Evolutionary conservation across 2,113 vertebrate genomes (phyloP).

Genomic region (Eira barbara): DNA sequence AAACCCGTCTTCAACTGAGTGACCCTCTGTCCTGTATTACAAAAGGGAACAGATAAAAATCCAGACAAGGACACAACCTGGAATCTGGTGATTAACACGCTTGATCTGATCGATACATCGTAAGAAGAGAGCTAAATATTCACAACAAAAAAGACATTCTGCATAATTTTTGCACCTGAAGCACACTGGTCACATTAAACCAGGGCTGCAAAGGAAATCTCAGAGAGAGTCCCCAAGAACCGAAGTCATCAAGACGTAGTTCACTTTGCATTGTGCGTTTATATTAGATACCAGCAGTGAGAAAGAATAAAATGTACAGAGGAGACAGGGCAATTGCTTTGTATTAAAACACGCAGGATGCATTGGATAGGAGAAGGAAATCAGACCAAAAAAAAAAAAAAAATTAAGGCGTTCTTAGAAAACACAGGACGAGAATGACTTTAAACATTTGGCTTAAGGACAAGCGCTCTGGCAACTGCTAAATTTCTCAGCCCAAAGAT

Average conservation of each 20-base stretch:
- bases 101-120: too few species aligned
- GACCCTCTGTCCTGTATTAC: background rate
- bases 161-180: background rate
- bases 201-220: background rate
- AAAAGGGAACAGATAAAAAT: background rate
- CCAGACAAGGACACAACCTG: background rate
- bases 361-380: background rate
- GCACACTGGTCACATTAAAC: too few species aligned
- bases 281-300: too few species aligned
- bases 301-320: background rate
- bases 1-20: background rate
- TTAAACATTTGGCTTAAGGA: background rate
- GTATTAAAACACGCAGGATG: background rate
- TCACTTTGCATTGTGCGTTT: background rate
- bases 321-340: too few species aligned
- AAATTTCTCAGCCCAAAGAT: background rate
- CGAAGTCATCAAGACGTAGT: background rate
- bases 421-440: background rate
- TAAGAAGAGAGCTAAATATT: too few species aligned
- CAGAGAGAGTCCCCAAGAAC: background rate
- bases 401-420: background rate
- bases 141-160: background rate
- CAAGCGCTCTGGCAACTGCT: background rate
- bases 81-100: too few species aligned
- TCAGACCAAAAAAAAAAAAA: too few species aligned